phyloP scores from a whole-genome alignment of 2,113 vertebrate species.

The Coptodon bakossiorum region DNA sequence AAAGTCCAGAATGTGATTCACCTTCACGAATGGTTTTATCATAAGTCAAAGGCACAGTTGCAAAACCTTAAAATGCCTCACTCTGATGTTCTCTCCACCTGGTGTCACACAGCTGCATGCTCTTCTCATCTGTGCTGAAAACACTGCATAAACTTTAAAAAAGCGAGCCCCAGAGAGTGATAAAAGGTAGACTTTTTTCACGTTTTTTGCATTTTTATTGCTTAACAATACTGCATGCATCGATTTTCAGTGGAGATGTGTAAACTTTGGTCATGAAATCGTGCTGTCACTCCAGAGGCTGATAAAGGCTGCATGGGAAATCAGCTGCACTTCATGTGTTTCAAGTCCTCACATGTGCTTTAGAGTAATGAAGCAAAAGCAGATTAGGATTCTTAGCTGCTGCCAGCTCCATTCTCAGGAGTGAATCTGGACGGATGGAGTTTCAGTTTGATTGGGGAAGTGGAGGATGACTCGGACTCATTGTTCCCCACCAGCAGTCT shows the following conservation, averaged over 20 bases:
- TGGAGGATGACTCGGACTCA: constrained; percentile 13
- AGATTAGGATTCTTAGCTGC: background rate
- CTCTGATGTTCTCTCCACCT: background rate
- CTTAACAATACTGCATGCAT: background rate
- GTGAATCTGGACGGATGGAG: background rate
- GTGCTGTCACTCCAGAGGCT: background rate
- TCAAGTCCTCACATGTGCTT: background rate
- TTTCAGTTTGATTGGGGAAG: constrained; percentile 9
- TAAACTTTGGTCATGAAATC: background rate
- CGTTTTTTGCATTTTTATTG: background rate
- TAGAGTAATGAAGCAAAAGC: background rate
- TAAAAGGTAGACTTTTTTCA: background rate
- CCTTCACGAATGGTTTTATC: background rate
- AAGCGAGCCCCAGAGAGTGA: background rate
- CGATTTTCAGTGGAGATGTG: background rate
- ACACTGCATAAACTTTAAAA: background rate
- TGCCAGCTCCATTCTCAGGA: background rate
- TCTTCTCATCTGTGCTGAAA: background rate
- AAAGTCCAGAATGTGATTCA: background rate
- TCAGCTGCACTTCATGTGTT: background rate
- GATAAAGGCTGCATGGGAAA: background rate
- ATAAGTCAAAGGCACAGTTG: background rate
- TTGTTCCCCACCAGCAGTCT: background rate
- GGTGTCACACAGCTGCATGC: background rate
- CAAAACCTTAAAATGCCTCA: background rate